phyloP scores from a whole-genome alignment of 1,140 invertebrate species.

The Pteromalus puparum region DNA sequence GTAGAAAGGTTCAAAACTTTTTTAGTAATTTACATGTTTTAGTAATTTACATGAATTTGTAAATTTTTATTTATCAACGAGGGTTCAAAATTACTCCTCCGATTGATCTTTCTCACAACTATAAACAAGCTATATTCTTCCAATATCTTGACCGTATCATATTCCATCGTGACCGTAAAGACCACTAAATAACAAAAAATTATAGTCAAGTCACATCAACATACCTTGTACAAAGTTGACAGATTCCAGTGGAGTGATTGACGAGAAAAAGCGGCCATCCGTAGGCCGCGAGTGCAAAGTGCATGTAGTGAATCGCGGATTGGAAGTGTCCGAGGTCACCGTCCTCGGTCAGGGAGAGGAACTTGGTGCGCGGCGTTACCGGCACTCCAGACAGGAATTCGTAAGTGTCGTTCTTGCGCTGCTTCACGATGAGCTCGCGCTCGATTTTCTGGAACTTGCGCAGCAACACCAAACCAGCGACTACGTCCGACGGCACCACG shows the following conservation, averaged over 20 bases:
- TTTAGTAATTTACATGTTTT: no score
- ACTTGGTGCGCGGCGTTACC: slow-evolving; percentile 88
- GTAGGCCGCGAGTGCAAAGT: slow-evolving; percentile 91
- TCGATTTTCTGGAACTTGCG: slow-evolving; percentile 89
- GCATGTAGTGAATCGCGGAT: slow-evolving; percentile 90
- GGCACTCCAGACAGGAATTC: slow-evolving; percentile 93
- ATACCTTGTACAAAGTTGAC: slow-evolving; percentile 84
- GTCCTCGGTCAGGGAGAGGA: slow-evolving; percentile 88
- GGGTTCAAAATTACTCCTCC: no score
- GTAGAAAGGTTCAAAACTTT: no score
- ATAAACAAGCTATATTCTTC: no score
- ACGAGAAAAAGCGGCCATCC: slow-evolving; percentile 94
- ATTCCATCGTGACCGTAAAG: no score
- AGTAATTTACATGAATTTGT: no score
- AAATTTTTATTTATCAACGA: no score
- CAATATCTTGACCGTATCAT: no score
- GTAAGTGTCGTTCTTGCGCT: slow-evolving; percentile 90
- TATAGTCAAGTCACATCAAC: background rate
- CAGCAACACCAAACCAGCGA: slow-evolving; percentile 89
- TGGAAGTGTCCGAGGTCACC: slow-evolving; percentile 85
- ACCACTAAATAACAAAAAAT: no score
- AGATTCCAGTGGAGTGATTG: slow-evolving; percentile 84
- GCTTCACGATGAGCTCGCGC: slow-evolving; percentile 85
- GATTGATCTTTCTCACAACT: no score
- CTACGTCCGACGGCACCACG: slow-evolving; percentile 93